These are phyloP conservation scores for Agriopis leucophaearia DNA, from an alignment of 2,888 invertebrate species.

Conservation along the genomic window DNA sequence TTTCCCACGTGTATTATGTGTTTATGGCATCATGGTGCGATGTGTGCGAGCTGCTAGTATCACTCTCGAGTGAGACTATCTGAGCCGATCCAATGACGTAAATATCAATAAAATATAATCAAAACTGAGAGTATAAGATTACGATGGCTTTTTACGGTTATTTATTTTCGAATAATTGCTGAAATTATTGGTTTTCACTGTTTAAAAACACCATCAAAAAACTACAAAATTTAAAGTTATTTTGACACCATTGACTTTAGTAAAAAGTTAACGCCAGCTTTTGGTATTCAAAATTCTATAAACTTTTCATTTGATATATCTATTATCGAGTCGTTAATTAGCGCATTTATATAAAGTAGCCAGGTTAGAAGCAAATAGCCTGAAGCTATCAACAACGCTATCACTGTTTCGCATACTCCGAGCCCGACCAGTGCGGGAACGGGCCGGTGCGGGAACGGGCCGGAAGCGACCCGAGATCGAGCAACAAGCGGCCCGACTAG, in stretches of 20 bases:
- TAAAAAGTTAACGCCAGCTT: not conserved
- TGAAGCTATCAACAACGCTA: constrained; percentile 13
- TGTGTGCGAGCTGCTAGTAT: constrained; percentile 19
- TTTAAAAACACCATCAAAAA: constrained; percentile 5
- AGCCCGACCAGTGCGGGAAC: constrained; percentile 9
- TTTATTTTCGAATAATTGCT: constrained; percentile 14
- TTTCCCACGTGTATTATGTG: constrained; percentile 53
- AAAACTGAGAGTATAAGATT: constrained; percentile 24
- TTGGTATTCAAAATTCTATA: not conserved
- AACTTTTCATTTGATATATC: not conserved
- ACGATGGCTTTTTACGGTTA: constrained; percentile 14
- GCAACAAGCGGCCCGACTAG: constrained; percentile 52
- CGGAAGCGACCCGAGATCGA: constrained; percentile 21
- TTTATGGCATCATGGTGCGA: constrained; percentile 23
- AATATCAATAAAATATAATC: constrained; percentile 17
- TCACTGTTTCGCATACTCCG: not conserved
- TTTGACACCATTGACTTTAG: not conserved
- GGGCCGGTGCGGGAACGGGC: constrained; percentile 27
- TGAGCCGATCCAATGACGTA: constrained; percentile 13
- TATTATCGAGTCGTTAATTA: not conserved
- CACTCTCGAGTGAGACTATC: constrained; percentile 11
- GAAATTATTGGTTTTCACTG: constrained; percentile 10
- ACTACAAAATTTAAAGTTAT: constrained; percentile 8
- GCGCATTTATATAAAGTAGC: constrained; percentile 2
- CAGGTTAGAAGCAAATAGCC: constrained; percentile 12